phyloP scores from a whole-genome alignment of 2,113 vertebrate genomes.

The Todiramphus saurophagus region DNA sequence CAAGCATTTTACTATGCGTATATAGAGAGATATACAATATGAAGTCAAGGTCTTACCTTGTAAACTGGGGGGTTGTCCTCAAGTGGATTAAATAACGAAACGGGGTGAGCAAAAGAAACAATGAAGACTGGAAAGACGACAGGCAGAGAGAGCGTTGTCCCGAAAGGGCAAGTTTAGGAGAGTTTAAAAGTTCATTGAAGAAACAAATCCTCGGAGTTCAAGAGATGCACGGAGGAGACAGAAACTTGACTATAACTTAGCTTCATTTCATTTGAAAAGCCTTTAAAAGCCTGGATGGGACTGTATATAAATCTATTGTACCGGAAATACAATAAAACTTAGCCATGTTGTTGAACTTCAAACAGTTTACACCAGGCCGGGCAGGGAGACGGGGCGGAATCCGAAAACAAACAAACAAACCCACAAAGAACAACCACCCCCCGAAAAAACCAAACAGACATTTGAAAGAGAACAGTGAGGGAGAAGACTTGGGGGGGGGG shows the following conservation, averaged over 20 bases:
- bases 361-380: conserved; percentile 45
- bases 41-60: conserved; percentile 5
- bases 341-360: conserved; percentile 77
- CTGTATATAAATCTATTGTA: conserved; percentile 63
- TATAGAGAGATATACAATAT: not conserved
- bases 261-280: not conserved
- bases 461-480: not conserved
- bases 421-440: not conserved
- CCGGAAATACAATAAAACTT: conserved; percentile 78
- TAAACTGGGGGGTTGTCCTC: not conserved
- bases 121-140: not conserved
- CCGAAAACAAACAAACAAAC: conserved; percentile 5
- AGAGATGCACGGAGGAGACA: not conserved
- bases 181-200: conserved; percentile 33
- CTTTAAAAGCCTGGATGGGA: not conserved
- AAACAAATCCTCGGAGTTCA: not conserved
- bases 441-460: not conserved
- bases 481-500: rapidly evolving
- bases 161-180: not conserved
- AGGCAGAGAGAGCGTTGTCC: not conserved
- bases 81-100: not conserved
- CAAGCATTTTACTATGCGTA: rapidly evolving
- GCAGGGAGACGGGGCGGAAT: conserved; percentile 26
- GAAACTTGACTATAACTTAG: not conserved
- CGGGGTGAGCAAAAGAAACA: not conserved